Percentiles rank a stretch among this genome's conserved stretches.
Conservation (phyloP, 2,888 invertebrate genomes). For the Nasonovia ribisnigri region DNA sequence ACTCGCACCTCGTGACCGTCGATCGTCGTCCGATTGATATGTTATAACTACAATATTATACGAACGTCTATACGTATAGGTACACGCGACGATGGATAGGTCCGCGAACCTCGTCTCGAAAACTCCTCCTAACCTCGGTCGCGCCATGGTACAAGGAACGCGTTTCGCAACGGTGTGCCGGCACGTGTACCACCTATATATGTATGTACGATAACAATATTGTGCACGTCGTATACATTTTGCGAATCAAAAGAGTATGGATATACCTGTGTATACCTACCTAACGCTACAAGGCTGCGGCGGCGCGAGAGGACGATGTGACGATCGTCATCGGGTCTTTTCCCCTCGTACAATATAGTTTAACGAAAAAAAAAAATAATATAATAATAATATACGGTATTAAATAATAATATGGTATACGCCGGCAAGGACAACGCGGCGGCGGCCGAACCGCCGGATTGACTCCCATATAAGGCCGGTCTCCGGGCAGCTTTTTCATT, state of each 20-base stretch:
- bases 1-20: neutral
- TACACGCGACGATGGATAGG: neutral
- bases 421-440: conserved; percentile 44
- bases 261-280: too few relatives aligned
- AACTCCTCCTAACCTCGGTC: neutral
- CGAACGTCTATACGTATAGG: too few relatives aligned
- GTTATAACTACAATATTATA: too few relatives aligned
- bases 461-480: conserved; percentile 58
- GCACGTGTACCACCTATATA: neutral
- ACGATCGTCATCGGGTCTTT: neutral
- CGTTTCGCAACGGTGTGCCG: neutral
- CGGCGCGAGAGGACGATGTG: neutral
- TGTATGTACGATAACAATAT: neutral
- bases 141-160: neutral
- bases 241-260: neutral
- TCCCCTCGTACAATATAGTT: conserved; percentile 17
- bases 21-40: neutral
- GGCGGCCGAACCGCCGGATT: conserved; percentile 33
- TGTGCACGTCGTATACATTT: neutral
- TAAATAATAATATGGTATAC: neutral
- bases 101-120: neutral
- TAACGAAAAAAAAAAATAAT: neutral
- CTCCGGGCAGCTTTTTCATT: conserved; percentile 55
- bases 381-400: neutral
- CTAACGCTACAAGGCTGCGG: neutral